These are phyloP conservation scores for Epsilonema sp. DNA, from an alignment of 2,888 invertebrate species.

Conservation along the genomic window DNA sequence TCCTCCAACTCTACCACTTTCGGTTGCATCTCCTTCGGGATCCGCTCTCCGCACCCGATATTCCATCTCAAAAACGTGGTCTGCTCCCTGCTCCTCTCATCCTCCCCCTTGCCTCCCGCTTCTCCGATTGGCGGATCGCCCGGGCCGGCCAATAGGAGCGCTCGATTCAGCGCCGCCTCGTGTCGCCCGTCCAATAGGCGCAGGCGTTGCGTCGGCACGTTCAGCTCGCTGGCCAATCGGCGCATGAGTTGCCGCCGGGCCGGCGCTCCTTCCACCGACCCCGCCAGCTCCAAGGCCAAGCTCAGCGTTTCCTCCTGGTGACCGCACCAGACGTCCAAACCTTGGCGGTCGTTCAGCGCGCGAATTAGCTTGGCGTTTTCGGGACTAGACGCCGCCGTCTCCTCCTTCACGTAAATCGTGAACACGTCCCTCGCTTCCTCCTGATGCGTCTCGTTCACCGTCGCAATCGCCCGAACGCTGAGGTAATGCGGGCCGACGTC, in stretches of 20 bases:
- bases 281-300: background rate
- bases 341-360: too few relatives aligned
- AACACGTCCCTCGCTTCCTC: background rate
- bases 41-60: background rate
- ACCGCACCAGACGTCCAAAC: background rate
- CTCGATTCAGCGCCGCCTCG: background rate
- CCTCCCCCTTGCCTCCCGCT: too few relatives aligned
- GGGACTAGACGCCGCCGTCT: background rate
- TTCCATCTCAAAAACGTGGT: background rate
- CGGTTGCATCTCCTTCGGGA: background rate
- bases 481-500: conserved; percentile 45
- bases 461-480: conserved; percentile 26
- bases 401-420: background rate
- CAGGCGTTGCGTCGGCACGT: background rate
- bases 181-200: background rate
- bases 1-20: background rate
- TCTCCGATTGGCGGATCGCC: background rate
- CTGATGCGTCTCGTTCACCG: conserved; percentile 24
- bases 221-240: background rate
- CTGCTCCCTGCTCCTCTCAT: too few relatives aligned
- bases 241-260: too few relatives aligned
- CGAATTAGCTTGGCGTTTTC: too few relatives aligned
- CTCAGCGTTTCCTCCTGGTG: background rate
- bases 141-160: background rate
- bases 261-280: background rate